A percentile compares a stretch with the other conserved stretches of the same genome.
Evolutionary conservation across 2,888 invertebrate species (phyloP).

Genomic region (Cosmia trapezina): DNA sequence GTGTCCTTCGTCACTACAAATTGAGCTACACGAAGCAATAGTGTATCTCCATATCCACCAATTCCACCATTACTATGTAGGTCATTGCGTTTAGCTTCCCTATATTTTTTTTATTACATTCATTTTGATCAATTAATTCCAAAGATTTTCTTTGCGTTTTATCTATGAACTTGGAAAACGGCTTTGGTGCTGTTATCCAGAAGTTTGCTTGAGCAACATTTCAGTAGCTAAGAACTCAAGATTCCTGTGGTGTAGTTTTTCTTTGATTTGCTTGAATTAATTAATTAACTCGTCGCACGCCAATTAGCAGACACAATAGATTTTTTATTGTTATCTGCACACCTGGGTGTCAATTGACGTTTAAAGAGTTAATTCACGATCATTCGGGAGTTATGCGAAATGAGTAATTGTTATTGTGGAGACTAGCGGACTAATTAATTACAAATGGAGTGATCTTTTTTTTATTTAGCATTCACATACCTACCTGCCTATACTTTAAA

Average conservation of each 20-base stretch:
- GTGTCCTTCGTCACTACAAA: too few relatives aligned
- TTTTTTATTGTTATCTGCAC: too few relatives aligned
- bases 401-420: constrained; percentile 1
- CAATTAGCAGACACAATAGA: too few relatives aligned
- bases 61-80: neutral
- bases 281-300: too few relatives aligned
- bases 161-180: neutral
- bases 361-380: neutral
- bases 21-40: too few relatives aligned
- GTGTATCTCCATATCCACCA: neutral
- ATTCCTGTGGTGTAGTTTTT: neutral
- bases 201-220: neutral
- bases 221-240: neutral
- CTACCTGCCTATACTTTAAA: constrained; percentile 7
- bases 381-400: neutral
- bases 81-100: neutral
- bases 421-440: neutral
- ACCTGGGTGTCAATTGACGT: too few relatives aligned
- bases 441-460: neutral
- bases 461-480: neutral
- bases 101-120: neutral
- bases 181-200: too few relatives aligned
- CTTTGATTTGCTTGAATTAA: too few relatives aligned
- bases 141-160: neutral
- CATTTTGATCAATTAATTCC: neutral